Percentiles rank a stretch among this genome's conserved stretches.
phyloP scores from a whole-genome alignment of 1,140 invertebrate genomes.

The Drosophila orosa region DNA sequence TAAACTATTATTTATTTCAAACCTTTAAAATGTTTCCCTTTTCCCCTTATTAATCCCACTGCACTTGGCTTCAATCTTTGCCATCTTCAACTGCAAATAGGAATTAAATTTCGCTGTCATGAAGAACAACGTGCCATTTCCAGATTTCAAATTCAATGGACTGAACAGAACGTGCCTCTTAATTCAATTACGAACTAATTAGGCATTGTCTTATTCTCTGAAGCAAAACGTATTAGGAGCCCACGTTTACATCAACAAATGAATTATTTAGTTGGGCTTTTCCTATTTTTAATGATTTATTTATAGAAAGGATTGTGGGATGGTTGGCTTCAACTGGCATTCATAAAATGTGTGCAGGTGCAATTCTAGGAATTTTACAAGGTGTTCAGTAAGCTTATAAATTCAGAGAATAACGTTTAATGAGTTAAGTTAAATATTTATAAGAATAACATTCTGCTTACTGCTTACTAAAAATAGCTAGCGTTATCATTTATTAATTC shows the following conservation, averaged over 20 bases:
- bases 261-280: background rate
- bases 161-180: conserved; percentile 16
- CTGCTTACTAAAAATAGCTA: no score
- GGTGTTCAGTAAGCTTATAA: background rate
- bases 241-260: background rate
- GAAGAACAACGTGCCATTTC: conserved; percentile 44
- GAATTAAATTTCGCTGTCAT: conserved; percentile 28
- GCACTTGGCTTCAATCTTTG: conserved; percentile 1
- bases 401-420: background rate
- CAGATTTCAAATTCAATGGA: conserved; percentile 1
- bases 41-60: background rate
- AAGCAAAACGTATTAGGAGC: background rate
- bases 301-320: background rate
- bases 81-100: background rate
- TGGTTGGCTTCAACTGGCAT: background rate
- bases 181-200: conserved; percentile 29
- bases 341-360: background rate
- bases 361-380: background rate
- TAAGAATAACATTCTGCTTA: no score
- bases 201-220: conserved; percentile 2
- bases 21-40: background rate
- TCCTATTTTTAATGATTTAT: background rate
- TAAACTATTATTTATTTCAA: background rate
- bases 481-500: background rate
- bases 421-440: background rate